A percentile compares a stretch with the other conserved stretches of the same genome.
Evolutionary conservation across 2,888 invertebrate genomes (phyloP).

Genomic region (Ochropleura plecta): DNA sequence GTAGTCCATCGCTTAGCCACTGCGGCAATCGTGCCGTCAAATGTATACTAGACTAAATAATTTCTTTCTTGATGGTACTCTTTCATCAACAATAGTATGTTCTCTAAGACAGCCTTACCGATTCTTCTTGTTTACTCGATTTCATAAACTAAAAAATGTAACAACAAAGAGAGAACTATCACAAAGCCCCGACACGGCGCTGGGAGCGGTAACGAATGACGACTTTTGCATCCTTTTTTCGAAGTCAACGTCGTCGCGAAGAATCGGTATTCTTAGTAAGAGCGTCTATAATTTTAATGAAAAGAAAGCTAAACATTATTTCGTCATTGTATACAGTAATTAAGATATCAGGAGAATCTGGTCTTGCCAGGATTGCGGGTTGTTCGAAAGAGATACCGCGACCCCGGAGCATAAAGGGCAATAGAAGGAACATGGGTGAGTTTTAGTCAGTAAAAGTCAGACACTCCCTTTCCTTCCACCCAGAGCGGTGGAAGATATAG

Average conservation of each 20-base stretch:
- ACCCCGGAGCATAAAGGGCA: too few relatives aligned
- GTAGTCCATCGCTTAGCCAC: too few relatives aligned
- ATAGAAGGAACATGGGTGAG: too few relatives aligned
- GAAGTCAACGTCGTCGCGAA: not conserved
- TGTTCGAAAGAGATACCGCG: too few relatives aligned
- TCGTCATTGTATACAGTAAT: not conserved
- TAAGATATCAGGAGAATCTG: not conserved
- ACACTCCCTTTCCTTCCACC: too few relatives aligned
- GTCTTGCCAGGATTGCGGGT: too few relatives aligned
- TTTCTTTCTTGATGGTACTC: too few relatives aligned
- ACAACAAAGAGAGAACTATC: not conserved
- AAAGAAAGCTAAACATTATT: not conserved
- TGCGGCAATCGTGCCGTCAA: too few relatives aligned
- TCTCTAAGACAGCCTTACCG: not conserved
- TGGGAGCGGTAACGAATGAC: not conserved
- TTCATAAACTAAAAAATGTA: not conserved
- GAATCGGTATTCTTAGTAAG: not conserved
- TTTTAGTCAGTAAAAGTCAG: too few relatives aligned
- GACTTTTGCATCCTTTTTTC: slow-evolving; percentile 2
- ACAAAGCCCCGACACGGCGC: not conserved
- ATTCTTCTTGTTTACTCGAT: not conserved
- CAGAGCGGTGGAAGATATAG: too few relatives aligned
- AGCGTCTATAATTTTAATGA: not conserved
- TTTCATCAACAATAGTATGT: not conserved
- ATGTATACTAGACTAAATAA: too few relatives aligned